Percentiles rank a stretch among this genome's conserved stretches.
These are phyloP conservation scores for Drosophila cracens DNA, from an alignment of 2,888 invertebrate species.

Conservation along the genomic window DNA sequence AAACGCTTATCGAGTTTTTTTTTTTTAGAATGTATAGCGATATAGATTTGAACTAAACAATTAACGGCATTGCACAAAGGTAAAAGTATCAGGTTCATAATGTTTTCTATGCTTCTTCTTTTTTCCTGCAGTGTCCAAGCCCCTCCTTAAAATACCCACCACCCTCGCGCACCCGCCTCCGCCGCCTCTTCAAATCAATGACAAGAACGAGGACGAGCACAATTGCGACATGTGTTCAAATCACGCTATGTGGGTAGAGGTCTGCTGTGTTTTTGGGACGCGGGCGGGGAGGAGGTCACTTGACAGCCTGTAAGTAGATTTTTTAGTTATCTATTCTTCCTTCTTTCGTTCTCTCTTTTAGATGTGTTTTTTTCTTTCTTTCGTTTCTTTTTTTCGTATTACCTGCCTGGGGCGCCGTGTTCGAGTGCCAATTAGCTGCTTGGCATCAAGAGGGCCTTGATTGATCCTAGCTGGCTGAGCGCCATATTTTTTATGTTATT, in stretches of 20 bases:
- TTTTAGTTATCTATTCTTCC: slow-evolving; percentile 21
- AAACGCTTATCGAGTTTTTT: slow-evolving; percentile 1
- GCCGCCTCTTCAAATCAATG: slow-evolving; percentile 9
- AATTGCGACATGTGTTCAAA: slow-evolving; percentile 34
- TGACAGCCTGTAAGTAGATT: slow-evolving; percentile 27
- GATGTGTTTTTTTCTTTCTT: slow-evolving; percentile 1
- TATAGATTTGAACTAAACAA: slow-evolving; percentile 2
- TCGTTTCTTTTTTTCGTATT: slow-evolving; percentile 9
- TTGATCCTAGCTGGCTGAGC: slow-evolving; percentile 34
- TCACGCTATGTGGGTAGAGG: slow-evolving; percentile 3
- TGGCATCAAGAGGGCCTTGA: slow-evolving; percentile 31
- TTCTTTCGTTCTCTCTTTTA: neutral
- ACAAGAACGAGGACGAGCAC: slow-evolving; percentile 9
- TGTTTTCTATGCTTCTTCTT: neutral
- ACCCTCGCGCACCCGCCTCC: neutral
- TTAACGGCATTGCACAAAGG: neutral
- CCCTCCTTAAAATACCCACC: neutral
- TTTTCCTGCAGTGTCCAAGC: neutral
- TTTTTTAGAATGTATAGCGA: neutral
- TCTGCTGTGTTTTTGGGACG: neutral
- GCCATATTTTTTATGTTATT: neutral
- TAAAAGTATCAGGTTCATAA: slow-evolving; percentile 1
- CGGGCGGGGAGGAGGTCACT: neutral
- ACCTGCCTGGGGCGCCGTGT: slow-evolving; percentile 47
- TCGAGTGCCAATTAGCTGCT: slow-evolving; percentile 61